Evolutionary conservation across 1,140 invertebrate species (phyloP), one percentile per base, ranked within the genome.

Genomic region (Streblospio benedicti): DNA sequence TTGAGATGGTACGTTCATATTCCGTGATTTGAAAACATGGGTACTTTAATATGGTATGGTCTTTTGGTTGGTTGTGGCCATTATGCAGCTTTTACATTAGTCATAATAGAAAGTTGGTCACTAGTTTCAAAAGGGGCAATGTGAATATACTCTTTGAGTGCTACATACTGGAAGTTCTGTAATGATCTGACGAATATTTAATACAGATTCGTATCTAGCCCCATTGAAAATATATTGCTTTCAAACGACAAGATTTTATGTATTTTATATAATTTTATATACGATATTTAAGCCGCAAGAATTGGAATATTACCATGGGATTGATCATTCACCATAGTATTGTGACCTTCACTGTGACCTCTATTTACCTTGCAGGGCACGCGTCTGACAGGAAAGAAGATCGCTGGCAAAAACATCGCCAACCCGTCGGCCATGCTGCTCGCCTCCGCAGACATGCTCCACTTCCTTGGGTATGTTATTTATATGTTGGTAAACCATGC

Each of bases 341-440:
- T 31, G 25, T 25, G 18, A 28, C 27, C 16, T 4, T 52, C 27
- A 25, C 20, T 28, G 6, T 52, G 9, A 6, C 9, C 9, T 28
- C 3, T 52, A 18, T 31, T 18, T 31, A 30, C 43, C 20, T 2
- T 25, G 4, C 33, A 59, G 67, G 90, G 79, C 62, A 73, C 78
- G 28, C 62, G 95, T 31, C 95, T 99, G 78, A 90, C 94, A 0
- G 99, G 91, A 79, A 87, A 91, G 4, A 90, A 94, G 77, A 94
- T 91, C 60, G 92, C 95, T 4, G 96, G 96, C 51, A 97, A 96
- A 80, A 94, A 98, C 76, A 88, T 98, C 58, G 96, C 96, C 12
- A 99, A 99, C 80, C 96, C 96, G 30, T 98, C 93, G n/a, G 95
- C 94, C 16, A 95, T 98, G 86, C 72, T 99, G 64, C 80, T 98